Evolutionary conservation across 2,888 invertebrate genomes (phyloP).

Genomic region (Nemurella pictetii): DNA sequence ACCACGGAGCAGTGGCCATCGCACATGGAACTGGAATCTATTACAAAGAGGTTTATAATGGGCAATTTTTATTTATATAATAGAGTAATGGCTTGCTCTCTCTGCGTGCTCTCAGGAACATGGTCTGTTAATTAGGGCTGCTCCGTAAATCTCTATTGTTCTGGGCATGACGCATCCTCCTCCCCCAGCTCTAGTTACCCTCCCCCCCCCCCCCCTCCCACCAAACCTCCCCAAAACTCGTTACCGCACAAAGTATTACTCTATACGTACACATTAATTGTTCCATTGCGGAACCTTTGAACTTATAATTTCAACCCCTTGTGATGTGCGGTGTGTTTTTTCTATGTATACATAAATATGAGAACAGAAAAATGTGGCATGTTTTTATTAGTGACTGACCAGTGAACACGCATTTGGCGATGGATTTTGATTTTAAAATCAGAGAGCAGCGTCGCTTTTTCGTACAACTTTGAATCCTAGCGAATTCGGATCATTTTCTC

Average conservation of each 20-base stretch:
- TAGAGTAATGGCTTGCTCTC: slow-evolving; percentile 31
- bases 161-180: slow-evolving; percentile 31
- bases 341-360: background rate
- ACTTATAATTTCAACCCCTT: background rate
- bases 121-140: slow-evolving; percentile 32
- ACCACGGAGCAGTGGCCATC: background rate
- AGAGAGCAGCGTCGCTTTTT: background rate
- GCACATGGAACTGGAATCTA: background rate
- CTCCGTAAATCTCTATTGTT: slow-evolving; percentile 34
- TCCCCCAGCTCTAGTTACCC: background rate
- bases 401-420: background rate
- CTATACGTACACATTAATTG: slow-evolving; percentile 22
- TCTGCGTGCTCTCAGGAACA: slow-evolving; percentile 17
- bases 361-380: background rate
- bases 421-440: background rate
- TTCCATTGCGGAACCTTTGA: background rate
- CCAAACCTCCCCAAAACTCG: background rate
- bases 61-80: slow-evolving; percentile 25
- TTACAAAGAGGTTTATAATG: slow-evolving; percentile 31
- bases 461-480: background rate
- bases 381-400: background rate
- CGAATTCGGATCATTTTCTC: background rate
- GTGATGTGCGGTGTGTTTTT: background rate
- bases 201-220: background rate
- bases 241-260: slow-evolving; percentile 8